Evolutionary conservation across 2,888 invertebrate genomes (phyloP).

Genomic region (Altica lythri): DNA sequence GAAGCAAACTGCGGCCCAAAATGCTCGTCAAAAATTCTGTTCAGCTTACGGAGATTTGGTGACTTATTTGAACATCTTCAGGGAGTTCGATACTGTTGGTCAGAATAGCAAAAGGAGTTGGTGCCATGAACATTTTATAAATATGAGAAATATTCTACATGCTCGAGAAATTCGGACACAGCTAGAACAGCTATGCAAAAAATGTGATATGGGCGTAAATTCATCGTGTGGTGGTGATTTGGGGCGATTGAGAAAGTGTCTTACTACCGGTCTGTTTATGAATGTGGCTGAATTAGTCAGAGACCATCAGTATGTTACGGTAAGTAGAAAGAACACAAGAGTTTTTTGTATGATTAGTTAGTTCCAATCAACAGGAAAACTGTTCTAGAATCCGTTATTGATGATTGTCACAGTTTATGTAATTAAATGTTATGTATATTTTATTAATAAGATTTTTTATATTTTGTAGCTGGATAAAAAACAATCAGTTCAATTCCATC

Average conservation of each 20-base stretch:
- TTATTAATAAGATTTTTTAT: background rate
- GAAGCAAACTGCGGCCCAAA: conserved; percentile 76
- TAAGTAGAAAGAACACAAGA: no score
- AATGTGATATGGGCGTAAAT: conserved; percentile 62
- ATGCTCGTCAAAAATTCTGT: conserved; percentile 77
- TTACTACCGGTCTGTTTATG: conserved; percentile 80
- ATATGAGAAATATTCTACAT: conserved; percentile 79
- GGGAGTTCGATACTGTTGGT: conserved; percentile 66
- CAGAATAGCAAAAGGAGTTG: conserved; percentile 65
- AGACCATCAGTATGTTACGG: conserved; percentile 72
- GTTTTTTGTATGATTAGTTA: no score
- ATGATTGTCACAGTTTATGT: no score
- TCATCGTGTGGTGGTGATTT: conserved; percentile 68
- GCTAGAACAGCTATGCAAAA: conserved; percentile 67
- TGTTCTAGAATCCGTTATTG: no score
- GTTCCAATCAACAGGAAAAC: no score
- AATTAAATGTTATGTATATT: no score
- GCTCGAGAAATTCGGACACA: conserved; percentile 82
- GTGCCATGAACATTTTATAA: conserved; percentile 89
- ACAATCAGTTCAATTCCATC: conserved; percentile 80
- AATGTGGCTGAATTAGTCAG: conserved; percentile 82
- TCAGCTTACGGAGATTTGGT: conserved; percentile 91
- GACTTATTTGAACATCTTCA: conserved; percentile 86
- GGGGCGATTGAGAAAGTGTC: conserved; percentile 75
- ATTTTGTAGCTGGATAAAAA: conserved; percentile 63